These are phyloP conservation scores for Sarcophaga rosellei DNA, from an alignment of 2,888 invertebrate genomes.

Conservation along the genomic window DNA sequence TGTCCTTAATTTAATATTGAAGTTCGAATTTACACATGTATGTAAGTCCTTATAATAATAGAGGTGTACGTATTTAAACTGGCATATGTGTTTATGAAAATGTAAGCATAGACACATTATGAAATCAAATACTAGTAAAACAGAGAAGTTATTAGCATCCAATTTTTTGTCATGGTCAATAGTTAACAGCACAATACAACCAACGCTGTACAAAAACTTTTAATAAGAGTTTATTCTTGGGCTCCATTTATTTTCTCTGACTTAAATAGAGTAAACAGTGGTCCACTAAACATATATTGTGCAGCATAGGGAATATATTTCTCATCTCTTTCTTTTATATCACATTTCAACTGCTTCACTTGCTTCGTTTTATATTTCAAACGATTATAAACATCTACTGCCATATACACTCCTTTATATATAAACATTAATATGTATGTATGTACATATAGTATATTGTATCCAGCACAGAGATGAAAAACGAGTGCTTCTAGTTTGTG, in stretches of 20 bases:
- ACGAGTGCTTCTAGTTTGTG: slow-evolving; percentile 66
- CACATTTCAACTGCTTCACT: not conserved
- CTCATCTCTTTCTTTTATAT: not conserved
- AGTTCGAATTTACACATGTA: no score
- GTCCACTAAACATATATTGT: not conserved
- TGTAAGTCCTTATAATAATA: no score
- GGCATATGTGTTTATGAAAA: no score
- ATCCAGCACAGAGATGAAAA: slow-evolving; percentile 50
- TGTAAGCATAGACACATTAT: not conserved
- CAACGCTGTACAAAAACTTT: not conserved
- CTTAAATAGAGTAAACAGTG: slow-evolving; percentile 21
- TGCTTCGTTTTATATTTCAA: slow-evolving; percentile 13
- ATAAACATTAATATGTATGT: not conserved
- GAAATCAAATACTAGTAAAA: slow-evolving; percentile 10
- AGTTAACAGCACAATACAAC: slow-evolving; percentile 21
- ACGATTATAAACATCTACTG: not conserved
- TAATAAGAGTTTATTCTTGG: not conserved
- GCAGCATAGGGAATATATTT: not conserved
- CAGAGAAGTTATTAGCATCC: slow-evolving; percentile 43
- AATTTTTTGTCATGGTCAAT: slow-evolving; percentile 54
- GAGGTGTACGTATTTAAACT: no score
- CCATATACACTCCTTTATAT: not conserved
- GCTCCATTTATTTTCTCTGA: not conserved
- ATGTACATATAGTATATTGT: not conserved
- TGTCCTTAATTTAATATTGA: no score